Base-by-base conservation (phyloP, 2,888 invertebrate species). In the Drosophila fulvimacula region DNA sequence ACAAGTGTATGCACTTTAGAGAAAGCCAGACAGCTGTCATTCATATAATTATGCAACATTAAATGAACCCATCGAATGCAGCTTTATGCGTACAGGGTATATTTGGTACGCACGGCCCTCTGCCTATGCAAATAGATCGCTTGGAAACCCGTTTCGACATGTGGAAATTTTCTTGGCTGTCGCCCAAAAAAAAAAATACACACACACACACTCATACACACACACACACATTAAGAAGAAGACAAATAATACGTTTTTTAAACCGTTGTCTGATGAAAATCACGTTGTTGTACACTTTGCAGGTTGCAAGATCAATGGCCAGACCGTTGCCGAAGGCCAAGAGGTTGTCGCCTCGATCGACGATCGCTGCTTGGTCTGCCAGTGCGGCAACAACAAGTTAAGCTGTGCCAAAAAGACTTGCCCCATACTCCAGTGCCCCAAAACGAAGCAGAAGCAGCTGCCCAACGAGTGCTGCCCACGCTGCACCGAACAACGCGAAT, bases 361-460 rank as follows among this genome's bases (percentile, higher is more conserved):
- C 90, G 97, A 97, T 93, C 97, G 97, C 3, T 98, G 97, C 89
- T 93, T 97, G 70, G 96, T 96, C 61, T 98, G 97, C 88, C 95
- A 95, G 46, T 98, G 97, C 91, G 94, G 94, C 79, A 94, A 94
- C 80, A 95, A 95, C 15, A 94, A 94, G 59, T 92, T 98, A 80
- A 95, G 95, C 17, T 98, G 98, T 91, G 94, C 95, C 44, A 97
- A 97, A 90, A 95, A 95, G 69, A 97, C 97, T 1, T 98, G 98
- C 86, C 97, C 98, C 0, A 97, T 98, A 9, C 93, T 98, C 38
- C 97, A 97, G 77, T 98, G 98, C 91, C 95, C 96, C 7, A 92
- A 93, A 1, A 93, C 94, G 13, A 94, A 95, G 76, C 96, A 97
- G 87, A 93, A 94, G 67, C 95, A 95, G 60, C 94, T 95, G 32